Base-by-base conservation (phyloP, 2,888 invertebrate species). In the Eupithecia tripunctaria region DNA sequence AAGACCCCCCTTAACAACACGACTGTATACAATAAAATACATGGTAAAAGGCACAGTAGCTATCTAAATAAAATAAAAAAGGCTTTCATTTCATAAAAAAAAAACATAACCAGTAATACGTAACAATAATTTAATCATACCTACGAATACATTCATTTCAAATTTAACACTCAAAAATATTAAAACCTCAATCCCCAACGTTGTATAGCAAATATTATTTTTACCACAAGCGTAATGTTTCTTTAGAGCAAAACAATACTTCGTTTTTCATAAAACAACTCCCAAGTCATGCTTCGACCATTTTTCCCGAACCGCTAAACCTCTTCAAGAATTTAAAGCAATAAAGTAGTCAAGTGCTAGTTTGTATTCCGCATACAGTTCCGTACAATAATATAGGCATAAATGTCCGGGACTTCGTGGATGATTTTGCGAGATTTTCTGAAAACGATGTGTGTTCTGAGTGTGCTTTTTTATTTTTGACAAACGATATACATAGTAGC, bases 241-340 rank as follows among this genome's bases (percentile, higher is more conserved):
- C 5, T 32, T 51, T 51, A 67, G 66, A 66, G n/a, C 25, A 43
- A 63, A 70, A 70, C 70, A 64, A 67, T 59, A 59, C 51, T 67
- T 29, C 21, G 67, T 41, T 59, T 66, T 73, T 70, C 67, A 67
- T 64, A 67, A 71, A 70, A 63, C 56, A 47, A 66, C 36, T 70
- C 18, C 56, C 21, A 43, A 59, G 41, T 32, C 68, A 72, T 43
- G 41, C 18, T 32, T 36, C 65, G 29, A 32, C 60, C 60, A 38
- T 64, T 68, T 71, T 70, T 32, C 21, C 38, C 15, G 43, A 67
- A 68, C 64, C 64, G 64, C 64, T 64, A 38, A 38, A 62, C 43
- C 68, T 62, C 62, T 68, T 59, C 12, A 68, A 69, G 68, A 68
- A 68, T 68, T 68, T 68, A 64, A 38, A 66, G 66, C 47, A 66